Conservation (phyloP, 2,888 invertebrate species). For the Macrophya alboannulata region DNA sequence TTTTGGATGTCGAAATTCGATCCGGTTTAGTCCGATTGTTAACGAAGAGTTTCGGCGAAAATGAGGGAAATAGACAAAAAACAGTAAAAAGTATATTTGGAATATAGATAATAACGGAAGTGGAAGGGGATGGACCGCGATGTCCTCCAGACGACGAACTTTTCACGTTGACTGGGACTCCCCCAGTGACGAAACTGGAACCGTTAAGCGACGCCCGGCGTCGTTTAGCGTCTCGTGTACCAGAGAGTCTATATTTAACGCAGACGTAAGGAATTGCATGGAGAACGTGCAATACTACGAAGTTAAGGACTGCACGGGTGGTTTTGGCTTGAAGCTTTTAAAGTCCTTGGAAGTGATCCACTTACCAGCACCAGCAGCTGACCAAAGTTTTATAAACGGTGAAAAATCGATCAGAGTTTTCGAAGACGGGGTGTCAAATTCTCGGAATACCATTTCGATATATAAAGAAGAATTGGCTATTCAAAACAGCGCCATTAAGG, state of each 20-base stretch:
- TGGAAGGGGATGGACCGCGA: slow-evolving; percentile 61
- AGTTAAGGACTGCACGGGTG: slow-evolving; percentile 62
- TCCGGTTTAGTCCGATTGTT: not conserved
- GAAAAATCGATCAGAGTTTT: slow-evolving; percentile 15
- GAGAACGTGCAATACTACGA: slow-evolving; percentile 67
- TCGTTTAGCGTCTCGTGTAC: slow-evolving; percentile 78
- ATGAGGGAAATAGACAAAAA: not conserved
- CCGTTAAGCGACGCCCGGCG: slow-evolving; percentile 86
- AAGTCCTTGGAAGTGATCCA: slow-evolving; percentile 58
- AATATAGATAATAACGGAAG: slow-evolving; percentile 18
- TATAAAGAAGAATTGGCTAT: slow-evolving; percentile 54
- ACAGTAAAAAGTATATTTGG: slow-evolving; percentile 25
- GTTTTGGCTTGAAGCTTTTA: slow-evolving; percentile 61
- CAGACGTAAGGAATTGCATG: slow-evolving; percentile 58
- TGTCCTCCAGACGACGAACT: slow-evolving; percentile 70
- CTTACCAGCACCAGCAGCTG: not conserved
- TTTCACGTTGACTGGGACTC: slow-evolving; percentile 87
- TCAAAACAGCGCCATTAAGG: slow-evolving; percentile 52
- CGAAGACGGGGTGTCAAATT: slow-evolving; percentile 15
- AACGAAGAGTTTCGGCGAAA: not conserved
- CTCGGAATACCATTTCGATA: slow-evolving; percentile 7
- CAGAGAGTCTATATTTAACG: slow-evolving; percentile 52
- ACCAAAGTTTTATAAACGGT: slow-evolving; percentile 47
- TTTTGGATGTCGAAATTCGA: not conserved
- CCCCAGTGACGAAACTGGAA: slow-evolving; percentile 87